Conservation (phyloP, 2,888 invertebrate species). For the Amblyjoppa proteus region DNA sequence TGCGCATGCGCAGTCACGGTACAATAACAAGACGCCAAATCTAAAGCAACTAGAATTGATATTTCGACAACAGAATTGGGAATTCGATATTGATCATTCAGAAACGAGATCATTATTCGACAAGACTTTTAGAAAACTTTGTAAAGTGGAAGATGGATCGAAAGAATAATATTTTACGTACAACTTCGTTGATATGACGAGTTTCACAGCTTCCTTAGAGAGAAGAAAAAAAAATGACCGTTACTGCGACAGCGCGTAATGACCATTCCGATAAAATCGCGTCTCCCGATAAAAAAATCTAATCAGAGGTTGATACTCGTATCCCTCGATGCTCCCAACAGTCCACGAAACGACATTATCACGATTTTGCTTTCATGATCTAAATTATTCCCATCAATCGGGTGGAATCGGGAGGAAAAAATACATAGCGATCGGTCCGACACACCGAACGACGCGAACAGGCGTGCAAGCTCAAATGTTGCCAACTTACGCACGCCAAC, state of each 20-base stretch:
- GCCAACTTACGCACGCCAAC: no score
- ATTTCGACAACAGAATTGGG: no score
- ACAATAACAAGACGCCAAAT: no score
- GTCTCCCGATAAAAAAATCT: neutral
- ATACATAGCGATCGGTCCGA: neutral
- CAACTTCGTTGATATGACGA: neutral
- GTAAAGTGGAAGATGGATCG: no score
- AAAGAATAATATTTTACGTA: neutral
- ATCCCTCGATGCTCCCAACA: neutral
- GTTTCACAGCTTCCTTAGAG: neutral
- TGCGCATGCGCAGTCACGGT: no score
- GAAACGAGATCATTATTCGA: no score
- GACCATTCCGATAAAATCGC: neutral
- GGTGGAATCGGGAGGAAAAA: neutral
- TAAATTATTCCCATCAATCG: constrained; percentile 3
- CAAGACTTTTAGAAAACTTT: no score
- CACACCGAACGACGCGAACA: neutral
- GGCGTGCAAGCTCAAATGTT: no score
- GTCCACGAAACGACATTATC: neutral
- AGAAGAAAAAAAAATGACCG: neutral
- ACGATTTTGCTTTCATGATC: neutral
- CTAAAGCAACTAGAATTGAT: no score
- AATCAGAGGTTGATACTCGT: neutral
- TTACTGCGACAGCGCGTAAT: neutral
- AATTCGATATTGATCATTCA: no score